Conservation (phyloP, 2,888 invertebrate species). For the Ceraclea dissimilis region DNA sequence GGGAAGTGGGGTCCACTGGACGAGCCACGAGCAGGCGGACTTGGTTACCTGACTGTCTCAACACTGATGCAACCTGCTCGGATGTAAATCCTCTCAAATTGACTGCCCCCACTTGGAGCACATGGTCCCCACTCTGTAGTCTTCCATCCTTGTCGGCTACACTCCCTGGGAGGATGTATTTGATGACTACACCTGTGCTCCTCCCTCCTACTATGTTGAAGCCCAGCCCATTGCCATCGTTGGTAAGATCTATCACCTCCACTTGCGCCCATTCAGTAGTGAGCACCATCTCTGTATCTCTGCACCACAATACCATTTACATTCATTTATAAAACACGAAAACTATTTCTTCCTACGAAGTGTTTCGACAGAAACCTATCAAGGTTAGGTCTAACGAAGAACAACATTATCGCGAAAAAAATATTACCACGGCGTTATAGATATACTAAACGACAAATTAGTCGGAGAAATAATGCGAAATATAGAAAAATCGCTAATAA, state of each 20-base stretch:
- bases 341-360: background rate
- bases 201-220: slow-evolving; percentile 97
- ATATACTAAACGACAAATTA: slow-evolving; percentile 6
- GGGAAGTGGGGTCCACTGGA: slow-evolving; percentile 79
- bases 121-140: slow-evolving; percentile 95
- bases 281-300: slow-evolving; percentile 59
- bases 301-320: slow-evolving; percentile 39
- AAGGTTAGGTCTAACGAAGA: slow-evolving; percentile 17
- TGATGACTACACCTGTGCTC: slow-evolving; percentile 97
- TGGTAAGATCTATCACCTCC: slow-evolving; percentile 95
- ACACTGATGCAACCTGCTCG: slow-evolving; percentile 71
- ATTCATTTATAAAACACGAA: slow-evolving; percentile 16
- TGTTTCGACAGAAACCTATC: slow-evolving; percentile 6
- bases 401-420: slow-evolving; percentile 4
- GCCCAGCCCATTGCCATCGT: slow-evolving; percentile 96
- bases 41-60: slow-evolving; percentile 69
- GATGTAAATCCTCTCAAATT: slow-evolving; percentile 94
- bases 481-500: slow-evolving; percentile 9
- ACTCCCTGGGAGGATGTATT: slow-evolving; percentile 94
- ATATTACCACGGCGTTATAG: background rate
- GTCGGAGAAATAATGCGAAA: background rate
- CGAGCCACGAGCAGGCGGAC: slow-evolving; percentile 91
- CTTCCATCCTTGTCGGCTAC: slow-evolving; percentile 94
- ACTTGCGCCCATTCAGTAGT: slow-evolving; percentile 99
- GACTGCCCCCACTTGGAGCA: slow-evolving; percentile 91